phyloP scores from a whole-genome alignment of 2,888 invertebrate genomes.

The Rhingia campestris region DNA sequence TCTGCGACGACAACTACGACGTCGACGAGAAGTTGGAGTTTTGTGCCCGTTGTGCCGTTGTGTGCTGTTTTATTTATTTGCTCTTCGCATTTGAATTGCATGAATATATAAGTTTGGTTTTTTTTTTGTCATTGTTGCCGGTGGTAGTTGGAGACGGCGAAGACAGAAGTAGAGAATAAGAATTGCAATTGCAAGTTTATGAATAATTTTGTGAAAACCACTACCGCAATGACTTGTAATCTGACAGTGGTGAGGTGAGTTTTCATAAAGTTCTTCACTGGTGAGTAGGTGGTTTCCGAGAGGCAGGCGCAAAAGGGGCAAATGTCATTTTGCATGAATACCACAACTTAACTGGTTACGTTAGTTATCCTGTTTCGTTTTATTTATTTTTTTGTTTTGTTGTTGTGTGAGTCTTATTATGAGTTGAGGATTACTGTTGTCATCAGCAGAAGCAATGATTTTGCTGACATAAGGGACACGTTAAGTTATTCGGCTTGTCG shows the following conservation, averaged over 20 bases:
- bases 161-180: constrained; percentile 51
- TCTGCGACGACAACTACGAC: constrained; percentile 40
- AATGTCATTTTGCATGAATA: constrained; percentile 58
- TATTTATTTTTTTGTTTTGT: neutral
- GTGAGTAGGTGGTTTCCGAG: constrained; percentile 42
- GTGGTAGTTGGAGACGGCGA: constrained; percentile 9
- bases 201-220: constrained; percentile 68
- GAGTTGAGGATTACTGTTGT: constrained; percentile 32
- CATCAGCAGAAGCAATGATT: constrained; percentile 13
- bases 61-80: constrained; percentile 70
- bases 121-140: constrained; percentile 19
- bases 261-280: constrained; percentile 49
- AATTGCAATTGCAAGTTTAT: constrained; percentile 74
- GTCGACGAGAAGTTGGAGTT: constrained; percentile 34
- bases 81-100: constrained; percentile 71
- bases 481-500: constrained; percentile 44
- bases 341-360: constrained; percentile 38
- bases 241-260: constrained; percentile 71
- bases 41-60: constrained; percentile 41
- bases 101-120: constrained; percentile 67
- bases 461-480: constrained; percentile 38
- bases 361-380: constrained; percentile 45
- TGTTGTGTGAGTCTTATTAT: constrained; percentile 19
- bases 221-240: constrained; percentile 70
- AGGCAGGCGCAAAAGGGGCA: constrained; percentile 3